Evolutionary conservation across 2,797 vertebrate genomes (phyloP), one percentile per base, ranked within the genome.

Genomic region (Distichodus sexfasciatus): DNA sequence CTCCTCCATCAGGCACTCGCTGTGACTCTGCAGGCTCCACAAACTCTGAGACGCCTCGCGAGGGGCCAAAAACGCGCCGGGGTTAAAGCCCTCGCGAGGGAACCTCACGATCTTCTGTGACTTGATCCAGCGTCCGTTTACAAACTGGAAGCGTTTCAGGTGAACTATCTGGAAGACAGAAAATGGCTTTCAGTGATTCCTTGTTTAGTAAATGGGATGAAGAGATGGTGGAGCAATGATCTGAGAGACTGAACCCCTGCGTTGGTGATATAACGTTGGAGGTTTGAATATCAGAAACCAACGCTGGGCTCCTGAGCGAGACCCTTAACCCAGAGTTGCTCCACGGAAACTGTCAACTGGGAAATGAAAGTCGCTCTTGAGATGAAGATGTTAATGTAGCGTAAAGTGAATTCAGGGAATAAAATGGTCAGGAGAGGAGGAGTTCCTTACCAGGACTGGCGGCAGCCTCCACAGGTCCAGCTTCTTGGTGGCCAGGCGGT

Each of bases 51-150:
- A 86, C 0, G 90, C 88, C 76, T 95, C 94, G 85, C 93, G 92
- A 43, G 96, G 96, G 62, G 95, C 94, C 88, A 99, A 87, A 84
- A 99, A 99, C 76, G 94, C 94, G 86, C 95, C 93, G 53, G 97
- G 96, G 83, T 99, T 95, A 80, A 98, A 99, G 58, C 79, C 93
- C 84, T 95, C 92, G 38, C 92, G 76, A 12, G 96, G 97, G 77
- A 99, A 99, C 85, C 98, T 98, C 48, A 99, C 97, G 2, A 99
- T 99, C 89, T 99, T 99, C 87, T 99, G 97, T 48, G 97, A 99
- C 81, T 99, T 99, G 84, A 99, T 99, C 97, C 97, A 99, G 74
- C 97, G 96, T 0, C 95, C 96, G 0, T 98, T 99, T 47, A 99
- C 97, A 0, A 98, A 98, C 77, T 99, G 97, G 84, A 99, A 99